Percentiles rank a stretch among this genome's conserved stretches.
phyloP scores from a whole-genome alignment of 2,888 invertebrate species.

The Gisinianus flammeolus region DNA sequence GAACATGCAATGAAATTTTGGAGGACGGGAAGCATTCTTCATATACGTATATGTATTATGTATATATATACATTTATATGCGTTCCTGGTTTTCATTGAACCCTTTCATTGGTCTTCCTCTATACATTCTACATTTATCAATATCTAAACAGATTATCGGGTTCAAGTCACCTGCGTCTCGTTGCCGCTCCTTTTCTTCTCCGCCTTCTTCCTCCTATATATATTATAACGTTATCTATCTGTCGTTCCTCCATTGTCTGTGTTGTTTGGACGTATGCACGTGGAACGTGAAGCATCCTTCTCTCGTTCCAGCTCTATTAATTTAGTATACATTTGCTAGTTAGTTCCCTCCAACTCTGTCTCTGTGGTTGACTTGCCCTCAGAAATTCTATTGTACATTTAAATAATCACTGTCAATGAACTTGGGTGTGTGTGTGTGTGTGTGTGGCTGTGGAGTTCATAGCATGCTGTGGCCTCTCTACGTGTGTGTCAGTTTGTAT shows the following conservation, averaged over 20 bases:
- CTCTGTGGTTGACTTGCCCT: background rate
- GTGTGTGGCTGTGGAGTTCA: background rate
- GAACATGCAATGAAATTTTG: background rate
- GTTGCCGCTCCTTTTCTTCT: slow-evolving; percentile 26
- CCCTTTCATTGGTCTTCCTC: background rate
- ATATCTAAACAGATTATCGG: slow-evolving; percentile 39
- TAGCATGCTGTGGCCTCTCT: background rate
- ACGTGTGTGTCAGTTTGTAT: background rate
- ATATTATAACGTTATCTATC: background rate
- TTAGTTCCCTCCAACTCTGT: background rate
- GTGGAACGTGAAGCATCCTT: background rate
- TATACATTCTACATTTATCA: slow-evolving; percentile 25
- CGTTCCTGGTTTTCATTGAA: background rate
- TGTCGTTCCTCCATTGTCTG: background rate
- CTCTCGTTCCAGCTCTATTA: background rate
- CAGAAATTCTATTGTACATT: background rate
- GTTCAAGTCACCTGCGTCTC: slow-evolving; percentile 34
- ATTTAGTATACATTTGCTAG: background rate
- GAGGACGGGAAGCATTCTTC: background rate
- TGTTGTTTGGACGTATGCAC: background rate
- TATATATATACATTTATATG: background rate
- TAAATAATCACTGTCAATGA: slow-evolving; percentile 9
- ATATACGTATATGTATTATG: background rate
- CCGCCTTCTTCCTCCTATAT: slow-evolving; percentile 11
- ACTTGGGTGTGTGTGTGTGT: background rate